Evolutionary conservation across 2,888 invertebrate genomes (phyloP).

Genomic region (Hirtodrosophila histrioides): DNA sequence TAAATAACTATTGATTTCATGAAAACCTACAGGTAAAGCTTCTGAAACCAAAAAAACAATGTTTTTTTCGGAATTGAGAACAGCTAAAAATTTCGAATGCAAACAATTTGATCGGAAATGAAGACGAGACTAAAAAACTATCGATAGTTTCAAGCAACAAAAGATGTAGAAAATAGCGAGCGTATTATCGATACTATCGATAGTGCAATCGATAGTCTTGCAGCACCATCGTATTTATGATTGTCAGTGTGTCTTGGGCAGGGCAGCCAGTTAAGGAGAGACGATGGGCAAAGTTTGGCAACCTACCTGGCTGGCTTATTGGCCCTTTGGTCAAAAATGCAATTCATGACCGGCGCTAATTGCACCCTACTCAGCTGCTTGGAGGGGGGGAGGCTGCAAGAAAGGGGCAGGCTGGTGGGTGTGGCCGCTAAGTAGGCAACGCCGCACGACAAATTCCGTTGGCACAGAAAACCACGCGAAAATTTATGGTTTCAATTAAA

Average conservation of each 20-base stretch:
- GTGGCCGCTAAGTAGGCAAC: constrained; percentile 45
- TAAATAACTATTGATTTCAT: too few relatives aligned
- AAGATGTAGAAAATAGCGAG: too few relatives aligned
- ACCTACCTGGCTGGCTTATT: constrained; percentile 43
- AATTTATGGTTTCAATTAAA: constrained; percentile 83
- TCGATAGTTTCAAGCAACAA: too few relatives aligned
- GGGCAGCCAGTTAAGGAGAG: neutral
- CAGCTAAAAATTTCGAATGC: too few relatives aligned
- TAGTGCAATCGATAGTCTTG: too few relatives aligned
- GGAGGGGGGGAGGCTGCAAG: neutral
- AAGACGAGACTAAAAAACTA: too few relatives aligned
- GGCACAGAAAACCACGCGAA: constrained; percentile 66
- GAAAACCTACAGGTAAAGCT: too few relatives aligned
- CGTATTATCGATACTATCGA: too few relatives aligned
- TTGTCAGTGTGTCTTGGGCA: neutral
- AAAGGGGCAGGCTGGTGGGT: neutral
- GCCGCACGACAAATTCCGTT: constrained; percentile 66
- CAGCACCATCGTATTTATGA: neutral
- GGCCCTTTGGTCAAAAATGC: constrained; percentile 67
- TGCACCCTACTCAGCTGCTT: constrained; percentile 48
- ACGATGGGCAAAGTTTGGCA: constrained; percentile 18
- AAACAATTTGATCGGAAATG: too few relatives aligned
- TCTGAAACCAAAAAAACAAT: too few relatives aligned
- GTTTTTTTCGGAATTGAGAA: too few relatives aligned
- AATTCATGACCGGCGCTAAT: constrained; percentile 59